Evolutionary conservation across 2,113 vertebrate species (phyloP).

Genomic region (Oreochromis tanganicae): DNA sequence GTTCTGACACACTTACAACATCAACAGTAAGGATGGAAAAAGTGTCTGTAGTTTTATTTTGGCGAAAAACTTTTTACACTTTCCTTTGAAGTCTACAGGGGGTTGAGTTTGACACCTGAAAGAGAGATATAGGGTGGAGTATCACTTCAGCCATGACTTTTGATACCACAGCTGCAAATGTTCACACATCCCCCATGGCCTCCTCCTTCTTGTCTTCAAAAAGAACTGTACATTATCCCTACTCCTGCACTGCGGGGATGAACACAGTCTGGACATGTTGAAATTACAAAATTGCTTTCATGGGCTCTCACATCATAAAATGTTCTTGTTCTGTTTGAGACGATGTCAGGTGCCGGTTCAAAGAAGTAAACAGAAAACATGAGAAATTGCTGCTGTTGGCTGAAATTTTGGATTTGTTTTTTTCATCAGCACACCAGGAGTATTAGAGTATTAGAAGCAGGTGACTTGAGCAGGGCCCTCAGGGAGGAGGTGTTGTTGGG

Average conservation of each 20-base stretch:
- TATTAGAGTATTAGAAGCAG: neutral
- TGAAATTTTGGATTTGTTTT: neutral
- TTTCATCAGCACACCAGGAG: neutral
- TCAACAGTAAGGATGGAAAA: neutral
- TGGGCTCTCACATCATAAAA: neutral
- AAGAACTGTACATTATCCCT: neutral
- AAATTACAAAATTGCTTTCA: neutral
- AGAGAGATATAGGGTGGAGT: neutral
- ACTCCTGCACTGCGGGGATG: neutral
- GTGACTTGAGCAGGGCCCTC: neutral
- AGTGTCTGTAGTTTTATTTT: neutral
- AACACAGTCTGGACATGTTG: neutral
- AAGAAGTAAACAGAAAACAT: neutral
- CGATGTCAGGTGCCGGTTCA: accelerated
- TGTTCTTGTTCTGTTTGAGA: neutral
- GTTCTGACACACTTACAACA: neutral
- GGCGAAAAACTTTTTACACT: neutral
- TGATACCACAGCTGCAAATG: neutral
- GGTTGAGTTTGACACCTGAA: neutral
- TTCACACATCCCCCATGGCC: neutral
- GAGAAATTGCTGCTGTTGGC: neutral
- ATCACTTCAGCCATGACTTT: neutral
- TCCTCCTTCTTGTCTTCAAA: neutral
- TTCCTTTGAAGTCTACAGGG: neutral
- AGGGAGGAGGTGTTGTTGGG: neutral